Percentiles rank a stretch among this genome's conserved stretches.
Evolutionary conservation across 2,797 vertebrate species (phyloP).

Genomic region (Mormyrus hasselquistii): DNA sequence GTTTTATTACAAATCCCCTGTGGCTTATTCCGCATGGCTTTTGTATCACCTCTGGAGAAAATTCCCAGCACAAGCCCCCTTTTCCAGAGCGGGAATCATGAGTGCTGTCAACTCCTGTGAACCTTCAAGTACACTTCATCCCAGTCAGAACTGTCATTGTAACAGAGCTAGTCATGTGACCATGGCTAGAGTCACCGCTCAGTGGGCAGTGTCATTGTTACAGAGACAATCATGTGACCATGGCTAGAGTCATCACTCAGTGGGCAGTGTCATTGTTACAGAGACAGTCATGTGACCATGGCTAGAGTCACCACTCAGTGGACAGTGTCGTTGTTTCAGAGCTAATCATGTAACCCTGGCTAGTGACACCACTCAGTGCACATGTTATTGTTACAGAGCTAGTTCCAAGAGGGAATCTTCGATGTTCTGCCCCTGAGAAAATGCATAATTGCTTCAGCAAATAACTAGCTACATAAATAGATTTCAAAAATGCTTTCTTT

Average conservation of each 20-base stretch:
- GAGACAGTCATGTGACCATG: neutral
- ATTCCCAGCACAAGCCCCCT: conserved; percentile 59
- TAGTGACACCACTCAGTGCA: neutral
- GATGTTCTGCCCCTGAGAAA: neutral
- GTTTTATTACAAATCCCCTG: conserved; percentile 35
- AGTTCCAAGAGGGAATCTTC: neutral
- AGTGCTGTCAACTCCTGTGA: conserved; percentile 70
- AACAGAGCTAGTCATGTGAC: neutral
- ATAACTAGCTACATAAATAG: neutral
- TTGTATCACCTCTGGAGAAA: conserved; percentile 64
- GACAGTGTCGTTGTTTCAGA: neutral
- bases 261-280: neutral
- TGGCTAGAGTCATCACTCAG: neutral
- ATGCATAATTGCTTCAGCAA: neutral
- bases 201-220: neutral
- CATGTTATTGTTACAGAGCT: neutral
- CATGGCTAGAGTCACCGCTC: neutral
- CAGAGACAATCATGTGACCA: neutral
- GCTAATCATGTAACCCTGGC: neutral
- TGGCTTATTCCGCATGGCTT: conserved; percentile 60
- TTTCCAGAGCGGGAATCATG: conserved; percentile 64
- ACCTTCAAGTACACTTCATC: neutral
- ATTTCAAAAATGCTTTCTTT: neutral
- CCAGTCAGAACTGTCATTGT: neutral
- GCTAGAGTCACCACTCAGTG: neutral